Conservation (phyloP, 2,888 invertebrate genomes). For the Dynastes maya region DNA sequence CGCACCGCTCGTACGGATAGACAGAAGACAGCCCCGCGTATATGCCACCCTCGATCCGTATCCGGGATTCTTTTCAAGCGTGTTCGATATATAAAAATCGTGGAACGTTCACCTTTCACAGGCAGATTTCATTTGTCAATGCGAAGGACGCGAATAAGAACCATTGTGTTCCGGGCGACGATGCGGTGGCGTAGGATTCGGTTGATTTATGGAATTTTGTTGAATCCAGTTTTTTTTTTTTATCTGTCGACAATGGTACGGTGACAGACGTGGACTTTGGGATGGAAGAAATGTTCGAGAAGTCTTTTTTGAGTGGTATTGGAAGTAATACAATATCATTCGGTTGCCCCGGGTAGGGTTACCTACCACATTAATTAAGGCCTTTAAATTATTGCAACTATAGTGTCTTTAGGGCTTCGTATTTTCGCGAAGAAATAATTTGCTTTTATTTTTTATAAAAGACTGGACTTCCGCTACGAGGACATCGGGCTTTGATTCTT, state of each 20-base stretch:
- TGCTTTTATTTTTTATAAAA: no score
- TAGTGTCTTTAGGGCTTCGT: no score
- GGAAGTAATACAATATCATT: no score
- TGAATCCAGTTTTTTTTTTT: constrained; percentile 46
- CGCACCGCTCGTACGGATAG: not conserved
- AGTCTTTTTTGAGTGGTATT: not conserved
- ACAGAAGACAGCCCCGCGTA: constrained; percentile 50
- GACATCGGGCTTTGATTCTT: no score
- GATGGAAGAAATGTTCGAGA: not conserved
- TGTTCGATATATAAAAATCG: constrained; percentile 68
- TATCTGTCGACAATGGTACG: constrained; percentile 13
- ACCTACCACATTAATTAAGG: no score
- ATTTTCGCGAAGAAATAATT: no score
- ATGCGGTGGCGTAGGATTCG: constrained; percentile 60
- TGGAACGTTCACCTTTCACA: constrained; percentile 70
- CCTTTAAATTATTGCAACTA: no score
- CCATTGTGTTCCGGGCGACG: constrained; percentile 48
- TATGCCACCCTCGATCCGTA: constrained; percentile 55
- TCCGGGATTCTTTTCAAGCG: constrained; percentile 57
- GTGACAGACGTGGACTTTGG: not conserved
- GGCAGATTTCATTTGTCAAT: constrained; percentile 70
- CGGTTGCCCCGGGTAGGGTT: no score
- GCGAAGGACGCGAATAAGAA: constrained; percentile 49
- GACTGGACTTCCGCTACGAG: no score
- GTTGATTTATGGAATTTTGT: constrained; percentile 64